These are phyloP conservation scores for Ceratina australensis DNA, from an alignment of 1,140 invertebrate genomes.

Conservation along the genomic window DNA sequence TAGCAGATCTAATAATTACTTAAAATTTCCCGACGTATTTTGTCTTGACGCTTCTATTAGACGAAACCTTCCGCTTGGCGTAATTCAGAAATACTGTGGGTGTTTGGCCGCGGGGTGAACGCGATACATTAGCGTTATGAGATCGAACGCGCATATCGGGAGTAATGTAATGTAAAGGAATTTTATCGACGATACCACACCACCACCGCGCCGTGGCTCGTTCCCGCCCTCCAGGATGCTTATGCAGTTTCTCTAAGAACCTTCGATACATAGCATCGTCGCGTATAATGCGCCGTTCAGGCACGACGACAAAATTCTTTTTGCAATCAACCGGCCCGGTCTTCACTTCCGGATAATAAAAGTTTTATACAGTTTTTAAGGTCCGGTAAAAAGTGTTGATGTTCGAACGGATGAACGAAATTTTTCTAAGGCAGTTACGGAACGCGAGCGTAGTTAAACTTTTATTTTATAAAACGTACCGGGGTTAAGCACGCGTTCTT, in stretches of 20 bases:
- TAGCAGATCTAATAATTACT: no score
- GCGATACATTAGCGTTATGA: slow-evolving; percentile 62
- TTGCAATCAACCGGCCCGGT: no score
- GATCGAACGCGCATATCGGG: slow-evolving; percentile 51
- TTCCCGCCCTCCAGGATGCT: slow-evolving; percentile 32
- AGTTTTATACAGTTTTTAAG: no score
- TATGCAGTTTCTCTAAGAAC: slow-evolving; percentile 24
- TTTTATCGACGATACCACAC: slow-evolving; percentile 56
- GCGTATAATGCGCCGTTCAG: slow-evolving; percentile 19
- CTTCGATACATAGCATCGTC: slow-evolving; percentile 48
- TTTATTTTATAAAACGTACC: no score
- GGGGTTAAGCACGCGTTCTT: no score
- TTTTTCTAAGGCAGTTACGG: no score
- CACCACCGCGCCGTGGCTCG: slow-evolving; percentile 50
- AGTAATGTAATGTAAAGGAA: slow-evolving; percentile 61
- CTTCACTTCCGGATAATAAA: no score
- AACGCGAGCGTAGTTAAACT: no score
- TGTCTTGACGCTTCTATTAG: neutral
- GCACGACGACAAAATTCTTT: no score
- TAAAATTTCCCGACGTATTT: neutral
- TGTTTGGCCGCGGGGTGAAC: slow-evolving; percentile 10
- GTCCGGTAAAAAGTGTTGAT: no score
- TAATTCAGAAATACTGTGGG: neutral
- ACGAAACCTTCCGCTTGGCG: neutral
- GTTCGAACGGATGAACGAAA: no score